Conservation (phyloP, 2,797 vertebrate species). For the Crocodylus rhombifer region DNA sequence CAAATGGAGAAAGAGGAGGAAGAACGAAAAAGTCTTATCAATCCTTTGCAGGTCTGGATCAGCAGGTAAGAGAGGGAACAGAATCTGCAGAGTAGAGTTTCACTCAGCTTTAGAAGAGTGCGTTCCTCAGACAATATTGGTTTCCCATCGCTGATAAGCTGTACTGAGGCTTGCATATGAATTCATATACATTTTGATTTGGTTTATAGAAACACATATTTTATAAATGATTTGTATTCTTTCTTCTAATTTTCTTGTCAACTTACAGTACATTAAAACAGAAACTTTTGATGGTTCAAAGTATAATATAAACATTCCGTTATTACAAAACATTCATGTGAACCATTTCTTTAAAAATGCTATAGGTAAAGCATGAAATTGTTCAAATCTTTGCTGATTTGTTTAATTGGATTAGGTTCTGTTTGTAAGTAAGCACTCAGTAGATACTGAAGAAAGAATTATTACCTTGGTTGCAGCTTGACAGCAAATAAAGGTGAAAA, state of each 20-base stretch:
- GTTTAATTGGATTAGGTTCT: not conserved
- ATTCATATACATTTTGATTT: not conserved
- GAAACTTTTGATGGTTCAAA: not conserved
- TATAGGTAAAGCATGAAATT: not conserved
- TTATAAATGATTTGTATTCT: not conserved
- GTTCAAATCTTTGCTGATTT: not conserved
- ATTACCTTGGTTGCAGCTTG: not conserved
- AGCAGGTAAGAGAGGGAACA: constrained; percentile 82
- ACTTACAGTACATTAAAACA: not conserved
- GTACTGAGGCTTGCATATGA: not conserved
- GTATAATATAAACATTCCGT: not conserved
- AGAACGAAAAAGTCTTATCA: constrained; percentile 67
- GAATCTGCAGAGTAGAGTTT: not conserved
- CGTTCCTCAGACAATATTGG: not conserved
- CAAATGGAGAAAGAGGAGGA: constrained; percentile 78
- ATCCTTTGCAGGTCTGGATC: constrained; percentile 91
- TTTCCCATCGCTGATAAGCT: not conserved
- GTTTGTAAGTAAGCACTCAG: not conserved
- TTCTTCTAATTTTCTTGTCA: not conserved
- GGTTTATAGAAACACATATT: not conserved
- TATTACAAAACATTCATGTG: not conserved
- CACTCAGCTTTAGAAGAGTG: not conserved
- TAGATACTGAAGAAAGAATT: not conserved
- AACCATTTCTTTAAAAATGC: not conserved
- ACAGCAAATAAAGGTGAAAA: not conserved